Conservation (phyloP, 1,140 invertebrate genomes). For the Aethina tumida region DNA sequence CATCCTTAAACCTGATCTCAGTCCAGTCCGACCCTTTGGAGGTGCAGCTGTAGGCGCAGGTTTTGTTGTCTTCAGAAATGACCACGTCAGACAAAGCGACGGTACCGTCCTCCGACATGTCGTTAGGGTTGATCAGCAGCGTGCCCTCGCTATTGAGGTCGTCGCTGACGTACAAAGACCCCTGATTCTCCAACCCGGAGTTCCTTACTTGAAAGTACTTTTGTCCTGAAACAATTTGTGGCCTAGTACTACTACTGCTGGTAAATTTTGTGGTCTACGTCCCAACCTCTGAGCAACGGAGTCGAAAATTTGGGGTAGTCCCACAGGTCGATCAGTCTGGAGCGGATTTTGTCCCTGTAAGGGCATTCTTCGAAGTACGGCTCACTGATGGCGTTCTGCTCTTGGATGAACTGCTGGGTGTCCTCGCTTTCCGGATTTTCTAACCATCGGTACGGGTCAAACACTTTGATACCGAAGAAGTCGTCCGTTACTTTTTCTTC, state of each 20-base stretch:
- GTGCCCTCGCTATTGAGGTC: constrained; percentile 64
- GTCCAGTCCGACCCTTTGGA: constrained; percentile 93
- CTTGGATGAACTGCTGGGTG: constrained; percentile 85
- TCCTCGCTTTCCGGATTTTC: constrained; percentile 91
- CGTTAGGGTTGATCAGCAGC: constrained; percentile 93
- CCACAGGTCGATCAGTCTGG: constrained; percentile 81
- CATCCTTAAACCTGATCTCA: constrained; percentile 75
- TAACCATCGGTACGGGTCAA: constrained; percentile 92
- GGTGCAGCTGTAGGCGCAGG: constrained; percentile 86
- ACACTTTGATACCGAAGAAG: constrained; percentile 75
- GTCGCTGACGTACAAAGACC: constrained; percentile 89
- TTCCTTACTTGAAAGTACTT: constrained; percentile 93
- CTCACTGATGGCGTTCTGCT: constrained; percentile 82
- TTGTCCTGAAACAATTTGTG: constrained; percentile 68
- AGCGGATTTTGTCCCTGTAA: constrained; percentile 60
- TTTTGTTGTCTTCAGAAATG: constrained; percentile 87
- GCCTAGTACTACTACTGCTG: too few relatives aligned
- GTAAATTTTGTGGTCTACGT: too few relatives aligned
- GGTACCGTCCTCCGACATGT: constrained; percentile 86
- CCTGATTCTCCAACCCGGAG: constrained; percentile 51
- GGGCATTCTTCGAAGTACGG: constrained; percentile 76
- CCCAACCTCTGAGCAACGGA: too few relatives aligned
- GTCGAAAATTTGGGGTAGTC: constrained; percentile 93
- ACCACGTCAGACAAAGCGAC: constrained; percentile 65
- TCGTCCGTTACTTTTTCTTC: constrained; percentile 71